Conservation (phyloP, 2,113 vertebrate species). For the Anguilla rostrata region DNA sequence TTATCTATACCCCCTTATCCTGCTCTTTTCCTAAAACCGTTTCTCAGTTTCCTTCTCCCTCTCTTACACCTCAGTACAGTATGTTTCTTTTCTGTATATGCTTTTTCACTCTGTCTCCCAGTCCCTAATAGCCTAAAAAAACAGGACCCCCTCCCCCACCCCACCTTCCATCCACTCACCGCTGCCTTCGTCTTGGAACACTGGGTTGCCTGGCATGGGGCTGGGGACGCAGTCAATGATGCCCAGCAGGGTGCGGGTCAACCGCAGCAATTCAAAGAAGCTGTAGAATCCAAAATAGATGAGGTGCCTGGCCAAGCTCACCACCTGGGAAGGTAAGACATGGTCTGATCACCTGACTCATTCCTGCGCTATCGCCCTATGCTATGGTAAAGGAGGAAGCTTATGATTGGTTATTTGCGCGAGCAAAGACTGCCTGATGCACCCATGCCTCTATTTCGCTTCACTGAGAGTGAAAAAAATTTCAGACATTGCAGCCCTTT, state of each 20-base stretch:
- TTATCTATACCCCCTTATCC: neutral
- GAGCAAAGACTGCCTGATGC: no score
- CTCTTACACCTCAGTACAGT: neutral
- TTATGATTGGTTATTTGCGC: no score
- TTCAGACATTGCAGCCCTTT: no score
- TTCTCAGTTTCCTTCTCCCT: neutral
- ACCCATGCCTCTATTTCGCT: no score
- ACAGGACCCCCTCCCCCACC: neutral
- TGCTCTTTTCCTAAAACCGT: neutral
- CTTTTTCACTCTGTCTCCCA: neutral
- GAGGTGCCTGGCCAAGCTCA: constrained; percentile 91
- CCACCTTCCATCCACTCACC: constrained; percentile 63
- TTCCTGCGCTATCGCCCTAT: neutral
- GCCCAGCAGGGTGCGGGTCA: constrained; percentile 89
- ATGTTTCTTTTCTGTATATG: neutral
- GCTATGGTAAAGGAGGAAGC: no score
- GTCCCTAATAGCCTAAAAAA: no score
- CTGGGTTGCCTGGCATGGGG: constrained; percentile 57
- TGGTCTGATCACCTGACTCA: neutral
- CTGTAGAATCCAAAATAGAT: constrained; percentile 99
- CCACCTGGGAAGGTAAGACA: constrained; percentile 71
- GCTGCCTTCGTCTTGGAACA: constrained; percentile 76
- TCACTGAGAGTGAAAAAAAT: no score
- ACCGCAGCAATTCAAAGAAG: constrained; percentile 91
- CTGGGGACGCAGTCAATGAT: constrained; percentile 94